A percentile compares a stretch with the other conserved stretches of the same genome.
phyloP scores from a whole-genome alignment of 2,888 invertebrate species.

The Camptogramma bilineatum region DNA sequence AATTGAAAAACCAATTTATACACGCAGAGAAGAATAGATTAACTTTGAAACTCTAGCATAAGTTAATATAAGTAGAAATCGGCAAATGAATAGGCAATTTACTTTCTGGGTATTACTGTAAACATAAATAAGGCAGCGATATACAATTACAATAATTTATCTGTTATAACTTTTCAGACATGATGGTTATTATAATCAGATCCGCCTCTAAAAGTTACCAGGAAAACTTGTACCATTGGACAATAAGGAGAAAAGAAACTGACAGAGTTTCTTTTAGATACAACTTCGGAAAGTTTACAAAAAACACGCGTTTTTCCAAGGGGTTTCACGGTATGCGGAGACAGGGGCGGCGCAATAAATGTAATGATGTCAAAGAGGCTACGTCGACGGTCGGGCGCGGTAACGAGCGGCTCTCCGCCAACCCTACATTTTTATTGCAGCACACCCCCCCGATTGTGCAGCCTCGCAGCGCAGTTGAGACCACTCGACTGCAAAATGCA shows the following conservation, averaged over 20 bases:
- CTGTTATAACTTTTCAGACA: conserved; percentile 26
- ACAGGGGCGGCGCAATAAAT: conserved; percentile 69
- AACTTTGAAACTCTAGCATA: conserved; percentile 8
- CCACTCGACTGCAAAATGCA: conserved; percentile 76
- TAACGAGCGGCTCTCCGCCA: conserved; percentile 59
- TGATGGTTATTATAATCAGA: conserved; percentile 34
- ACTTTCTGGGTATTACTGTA: conserved; percentile 1
- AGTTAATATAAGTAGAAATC: not conserved
- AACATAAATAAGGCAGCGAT: conserved; percentile 23
- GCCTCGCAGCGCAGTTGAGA: conserved; percentile 49
- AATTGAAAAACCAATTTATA: conserved; percentile 29
- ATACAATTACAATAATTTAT: conserved; percentile 36
- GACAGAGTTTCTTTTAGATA: conserved; percentile 28
- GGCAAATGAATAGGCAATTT: conserved; percentile 5
- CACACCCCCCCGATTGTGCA: conserved; percentile 59
- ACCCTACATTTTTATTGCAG: conserved; percentile 71
- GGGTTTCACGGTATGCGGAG: conserved; percentile 53
- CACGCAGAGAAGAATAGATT: conserved; percentile 1
- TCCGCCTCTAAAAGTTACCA: conserved; percentile 35
- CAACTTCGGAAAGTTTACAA: conserved; percentile 29
- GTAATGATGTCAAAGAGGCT: conserved; percentile 74
- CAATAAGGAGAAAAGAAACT: conserved; percentile 28
- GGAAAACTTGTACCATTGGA: conserved; percentile 17
- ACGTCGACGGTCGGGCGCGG: conserved; percentile 49
- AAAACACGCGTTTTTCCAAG: conserved; percentile 21